Conservation (phyloP, 2,888 invertebrate genomes). For the Drosophila aldrichi region DNA sequence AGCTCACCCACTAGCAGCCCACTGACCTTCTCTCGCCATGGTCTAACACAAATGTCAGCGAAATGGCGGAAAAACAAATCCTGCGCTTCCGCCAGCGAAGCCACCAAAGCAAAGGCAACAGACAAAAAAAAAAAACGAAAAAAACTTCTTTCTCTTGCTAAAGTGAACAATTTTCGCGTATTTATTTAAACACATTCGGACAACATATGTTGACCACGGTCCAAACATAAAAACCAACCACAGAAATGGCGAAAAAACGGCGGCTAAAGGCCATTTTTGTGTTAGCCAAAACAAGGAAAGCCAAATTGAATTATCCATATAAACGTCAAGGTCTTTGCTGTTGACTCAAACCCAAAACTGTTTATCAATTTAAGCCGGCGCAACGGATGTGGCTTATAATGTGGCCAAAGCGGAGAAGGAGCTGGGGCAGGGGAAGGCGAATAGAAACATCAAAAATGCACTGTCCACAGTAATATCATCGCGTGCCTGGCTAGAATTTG, state of each 20-base stretch:
- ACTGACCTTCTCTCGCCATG: slow-evolving; percentile 72
- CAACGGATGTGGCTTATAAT: slow-evolving; percentile 78
- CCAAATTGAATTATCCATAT: slow-evolving; percentile 77
- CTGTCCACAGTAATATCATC: slow-evolving; percentile 55
- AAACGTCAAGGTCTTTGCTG: slow-evolving; percentile 65
- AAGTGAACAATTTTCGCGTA: slow-evolving; percentile 78
- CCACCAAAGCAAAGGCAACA: slow-evolving; percentile 27
- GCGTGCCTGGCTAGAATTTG: slow-evolving; percentile 72
- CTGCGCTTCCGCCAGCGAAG: slow-evolving; percentile 80
- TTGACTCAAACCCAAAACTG: slow-evolving; percentile 17
- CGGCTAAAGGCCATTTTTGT: slow-evolving; percentile 70
- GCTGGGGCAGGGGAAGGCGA: background rate
- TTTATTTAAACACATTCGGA: slow-evolving; percentile 78
- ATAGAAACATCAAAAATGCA: slow-evolving; percentile 75
- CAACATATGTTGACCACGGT: slow-evolving; percentile 70
- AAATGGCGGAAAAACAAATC: slow-evolving; percentile 84
- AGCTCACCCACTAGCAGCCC: slow-evolving; percentile 52
- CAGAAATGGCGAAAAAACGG: slow-evolving; percentile 46
- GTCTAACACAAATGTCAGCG: slow-evolving; percentile 70
- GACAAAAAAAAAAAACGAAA: slow-evolving; percentile 12
- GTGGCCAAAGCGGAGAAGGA: slow-evolving; percentile 26
- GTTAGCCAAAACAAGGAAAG: slow-evolving; percentile 46
- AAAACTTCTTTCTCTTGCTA: slow-evolving; percentile 52
- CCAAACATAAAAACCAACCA: slow-evolving; percentile 17
- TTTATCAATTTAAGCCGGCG: slow-evolving; percentile 82